phyloP scores from a whole-genome alignment of 1,140 invertebrate species.

The Drosophila subpulchrella region DNA sequence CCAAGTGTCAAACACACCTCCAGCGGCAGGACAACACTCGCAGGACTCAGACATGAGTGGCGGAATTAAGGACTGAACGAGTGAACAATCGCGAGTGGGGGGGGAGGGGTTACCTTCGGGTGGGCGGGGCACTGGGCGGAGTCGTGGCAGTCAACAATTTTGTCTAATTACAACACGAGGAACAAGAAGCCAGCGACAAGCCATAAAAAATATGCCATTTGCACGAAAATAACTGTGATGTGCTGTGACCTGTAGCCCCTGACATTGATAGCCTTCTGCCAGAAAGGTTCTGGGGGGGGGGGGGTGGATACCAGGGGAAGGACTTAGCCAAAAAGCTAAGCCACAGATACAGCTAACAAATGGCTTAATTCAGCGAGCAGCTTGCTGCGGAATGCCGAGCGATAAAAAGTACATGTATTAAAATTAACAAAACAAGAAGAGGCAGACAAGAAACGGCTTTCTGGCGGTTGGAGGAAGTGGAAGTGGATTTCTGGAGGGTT shows the following conservation, averaged over 20 bases:
- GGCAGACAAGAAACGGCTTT: slow-evolving; percentile 38
- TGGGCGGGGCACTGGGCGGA: slow-evolving; percentile 22
- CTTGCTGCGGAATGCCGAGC: slow-evolving; percentile 46
- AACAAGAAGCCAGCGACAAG: slow-evolving; percentile 51
- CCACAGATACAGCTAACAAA: slow-evolving; percentile 61
- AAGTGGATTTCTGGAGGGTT: slow-evolving; percentile 13
- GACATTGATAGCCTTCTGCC: slow-evolving; percentile 25
- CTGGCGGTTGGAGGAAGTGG: background rate
- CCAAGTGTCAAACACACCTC: slow-evolving; percentile 61
- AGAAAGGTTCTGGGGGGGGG: background rate
- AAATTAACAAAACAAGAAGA: slow-evolving; percentile 77
- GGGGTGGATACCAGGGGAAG: background rate
- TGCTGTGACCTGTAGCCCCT: slow-evolving; percentile 52
- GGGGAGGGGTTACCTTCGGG: background rate
- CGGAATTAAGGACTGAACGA: slow-evolving; percentile 31
- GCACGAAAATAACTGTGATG: slow-evolving; percentile 67
- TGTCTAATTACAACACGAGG: slow-evolving; percentile 58
- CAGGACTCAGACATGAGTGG: slow-evolving; percentile 21
- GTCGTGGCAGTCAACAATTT: slow-evolving; percentile 60
- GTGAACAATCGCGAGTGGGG: slow-evolving; percentile 12
- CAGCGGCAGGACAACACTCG: slow-evolving; percentile 28
- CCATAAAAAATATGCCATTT: slow-evolving; percentile 73
- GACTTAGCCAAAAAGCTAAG: slow-evolving; percentile 8
- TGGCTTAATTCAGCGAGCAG: slow-evolving; percentile 48
- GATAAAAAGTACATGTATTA: slow-evolving; percentile 74